phyloP scores from a whole-genome alignment of 2,113 vertebrate genomes.

The Caranx ignobilis region DNA sequence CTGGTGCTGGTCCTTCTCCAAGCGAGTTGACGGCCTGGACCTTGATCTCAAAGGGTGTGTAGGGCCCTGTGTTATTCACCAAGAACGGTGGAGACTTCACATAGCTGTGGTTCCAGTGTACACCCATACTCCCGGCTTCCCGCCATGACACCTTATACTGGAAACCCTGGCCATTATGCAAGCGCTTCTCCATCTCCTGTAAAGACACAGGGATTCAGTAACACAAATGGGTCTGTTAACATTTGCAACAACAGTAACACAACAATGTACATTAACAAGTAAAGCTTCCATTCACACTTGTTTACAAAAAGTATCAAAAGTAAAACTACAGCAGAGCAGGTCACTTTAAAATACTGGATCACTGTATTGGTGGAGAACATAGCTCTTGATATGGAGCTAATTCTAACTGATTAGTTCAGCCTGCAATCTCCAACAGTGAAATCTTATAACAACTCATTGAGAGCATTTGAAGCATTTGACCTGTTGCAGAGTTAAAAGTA shows the following conservation, averaged over 20 bases:
- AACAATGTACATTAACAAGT: not conserved
- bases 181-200: slow-evolving; percentile 84
- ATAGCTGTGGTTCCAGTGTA: slow-evolving; percentile 73
- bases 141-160: slow-evolving; percentile 89
- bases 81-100: slow-evolving; percentile 75
- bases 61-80: slow-evolving; percentile 85
- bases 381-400: no score
- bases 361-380: no score
- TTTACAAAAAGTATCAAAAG: no score
- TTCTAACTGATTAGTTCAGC: no score
- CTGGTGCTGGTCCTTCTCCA: slow-evolving; percentile 82
- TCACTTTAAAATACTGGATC: no score
- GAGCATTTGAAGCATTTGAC: no score
- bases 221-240: not conserved
- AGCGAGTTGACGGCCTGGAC: slow-evolving; percentile 86
- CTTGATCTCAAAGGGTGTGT: slow-evolving; percentile 88
- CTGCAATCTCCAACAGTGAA: no score
- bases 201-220: not conserved
- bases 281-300: no score
- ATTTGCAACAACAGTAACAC: not conserved
- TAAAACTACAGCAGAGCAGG: no score
- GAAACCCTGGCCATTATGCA: slow-evolving; percentile 83
- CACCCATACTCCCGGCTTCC: not conserved
- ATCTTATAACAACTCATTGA: no score
- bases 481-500: no score